Percentiles rank a stretch among this genome's conserved stretches.
Evolutionary conservation across 30 jellyfish, hydroid and myxozoan species (phyloP).

Genomic region (Hydractinia echinata): DNA sequence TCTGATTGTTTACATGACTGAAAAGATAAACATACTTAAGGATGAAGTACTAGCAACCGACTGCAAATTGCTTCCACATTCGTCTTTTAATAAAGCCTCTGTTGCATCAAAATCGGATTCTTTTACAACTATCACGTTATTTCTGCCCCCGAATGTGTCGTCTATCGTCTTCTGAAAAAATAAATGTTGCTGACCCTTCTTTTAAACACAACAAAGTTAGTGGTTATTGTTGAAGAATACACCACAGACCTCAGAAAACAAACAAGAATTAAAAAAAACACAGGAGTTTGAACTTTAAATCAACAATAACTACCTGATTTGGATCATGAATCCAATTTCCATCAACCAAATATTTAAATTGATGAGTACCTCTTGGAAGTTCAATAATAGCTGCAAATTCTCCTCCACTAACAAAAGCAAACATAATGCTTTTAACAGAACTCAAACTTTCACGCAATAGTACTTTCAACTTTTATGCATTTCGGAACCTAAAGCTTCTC

Average conservation of each 20-base stretch:
- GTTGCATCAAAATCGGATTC: conserved; percentile 78
- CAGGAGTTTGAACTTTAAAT: not conserved
- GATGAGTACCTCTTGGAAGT: conserved; percentile 76
- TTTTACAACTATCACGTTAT: conserved; percentile 57
- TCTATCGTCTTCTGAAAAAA: conserved; percentile 71
- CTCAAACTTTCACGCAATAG: too few species aligned
- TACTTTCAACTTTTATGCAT: too few species aligned
- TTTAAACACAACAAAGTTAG: not conserved
- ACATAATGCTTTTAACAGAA: too few species aligned
- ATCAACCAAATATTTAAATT: conserved; percentile 79
- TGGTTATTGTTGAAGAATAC: not conserved
- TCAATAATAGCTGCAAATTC: conserved; percentile 88
- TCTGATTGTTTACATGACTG: too few species aligned
- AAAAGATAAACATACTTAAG: conserved; percentile 22
- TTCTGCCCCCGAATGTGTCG: conserved; percentile 88
- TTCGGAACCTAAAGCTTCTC: too few species aligned
- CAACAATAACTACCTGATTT: conserved; percentile 41
- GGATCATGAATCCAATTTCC: conserved; percentile 98
- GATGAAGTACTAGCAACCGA: conserved; percentile 43
- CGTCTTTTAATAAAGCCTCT: conserved; percentile 70
- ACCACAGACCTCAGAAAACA: not conserved
- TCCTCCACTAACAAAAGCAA: conserved; percentile 65
- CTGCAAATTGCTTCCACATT: conserved; percentile 46
- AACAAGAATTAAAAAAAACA: not conserved
- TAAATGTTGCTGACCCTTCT: not conserved